A percentile compares a stretch with the other conserved stretches of the same genome.
Evolutionary conservation across 2,113 vertebrate genomes (phyloP).

Genomic region (Ceratotherium simum): DNA sequence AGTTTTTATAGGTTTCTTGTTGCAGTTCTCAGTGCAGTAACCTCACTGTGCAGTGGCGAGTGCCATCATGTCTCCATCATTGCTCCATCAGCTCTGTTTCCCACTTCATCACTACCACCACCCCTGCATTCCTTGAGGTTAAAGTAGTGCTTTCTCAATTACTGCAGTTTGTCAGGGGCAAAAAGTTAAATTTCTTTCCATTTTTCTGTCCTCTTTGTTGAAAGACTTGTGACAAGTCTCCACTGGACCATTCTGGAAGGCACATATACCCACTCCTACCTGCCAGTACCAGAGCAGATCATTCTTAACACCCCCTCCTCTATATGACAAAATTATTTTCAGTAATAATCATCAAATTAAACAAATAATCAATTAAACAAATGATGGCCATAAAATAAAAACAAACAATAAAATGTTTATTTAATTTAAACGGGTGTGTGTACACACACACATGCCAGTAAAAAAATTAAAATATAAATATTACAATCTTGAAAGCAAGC

Average conservation of each 20-base stretch:
- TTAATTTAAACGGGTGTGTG: neutral
- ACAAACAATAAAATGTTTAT: neutral
- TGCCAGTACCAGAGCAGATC: neutral
- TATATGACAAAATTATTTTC: neutral
- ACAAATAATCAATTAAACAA: neutral
- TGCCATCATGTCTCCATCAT: neutral
- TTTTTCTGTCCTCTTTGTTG: constrained; percentile 6
- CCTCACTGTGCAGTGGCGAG: too few species aligned
- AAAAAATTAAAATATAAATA: neutral
- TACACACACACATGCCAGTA: neutral
- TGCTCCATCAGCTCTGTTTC: neutral
- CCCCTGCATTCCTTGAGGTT: neutral
- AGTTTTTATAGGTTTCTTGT: neutral
- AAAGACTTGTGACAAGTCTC: neutral
- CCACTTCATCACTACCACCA: neutral
- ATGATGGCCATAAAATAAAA: neutral
- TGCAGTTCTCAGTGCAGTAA: neutral
- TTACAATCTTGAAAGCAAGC: neutral
- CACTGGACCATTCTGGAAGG: neutral
- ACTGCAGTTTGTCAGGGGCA: neutral
- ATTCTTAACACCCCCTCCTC: neutral
- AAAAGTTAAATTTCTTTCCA: neutral
- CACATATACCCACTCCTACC: neutral
- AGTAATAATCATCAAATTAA: constrained; percentile 8
- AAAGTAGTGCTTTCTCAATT: neutral